Conservation (phyloP, 2,888 invertebrate species). For the Phania funesta region DNA sequence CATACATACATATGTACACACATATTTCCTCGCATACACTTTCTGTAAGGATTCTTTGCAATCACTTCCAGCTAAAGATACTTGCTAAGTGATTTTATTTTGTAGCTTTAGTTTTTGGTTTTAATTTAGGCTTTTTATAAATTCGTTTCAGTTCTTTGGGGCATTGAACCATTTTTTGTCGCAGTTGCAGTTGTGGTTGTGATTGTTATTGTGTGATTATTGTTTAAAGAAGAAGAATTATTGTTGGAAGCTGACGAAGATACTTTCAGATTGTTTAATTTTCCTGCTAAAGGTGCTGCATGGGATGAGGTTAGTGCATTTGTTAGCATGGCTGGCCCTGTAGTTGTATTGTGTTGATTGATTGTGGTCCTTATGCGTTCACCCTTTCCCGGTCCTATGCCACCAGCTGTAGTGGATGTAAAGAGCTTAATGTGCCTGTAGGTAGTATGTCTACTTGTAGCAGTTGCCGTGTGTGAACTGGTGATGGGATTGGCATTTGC, state of each 20-base stretch:
- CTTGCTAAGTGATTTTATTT: no score
- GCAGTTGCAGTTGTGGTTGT: slow-evolving; percentile 18
- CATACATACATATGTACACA: no score
- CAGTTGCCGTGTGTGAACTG: slow-evolving; percentile 5
- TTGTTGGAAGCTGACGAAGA: slow-evolving; percentile 21
- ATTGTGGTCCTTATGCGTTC: slow-evolving; percentile 72
- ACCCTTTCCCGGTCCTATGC: slow-evolving; percentile 74
- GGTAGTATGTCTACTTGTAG: slow-evolving; percentile 35
- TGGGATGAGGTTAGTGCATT: not conserved
- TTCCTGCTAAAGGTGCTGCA: slow-evolving; percentile 19
- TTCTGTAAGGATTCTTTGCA: no score
- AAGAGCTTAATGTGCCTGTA: slow-evolving; percentile 72
- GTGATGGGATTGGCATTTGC: slow-evolving; percentile 2
- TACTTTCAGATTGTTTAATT: slow-evolving; percentile 35
- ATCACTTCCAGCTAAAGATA: no score
- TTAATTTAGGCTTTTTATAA: slow-evolving; percentile 74
- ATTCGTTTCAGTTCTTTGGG: slow-evolving; percentile 81
- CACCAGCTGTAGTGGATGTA: slow-evolving; percentile 58
- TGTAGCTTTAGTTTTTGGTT: not conserved
- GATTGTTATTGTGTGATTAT: slow-evolving; percentile 30
- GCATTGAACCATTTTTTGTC: slow-evolving; percentile 68
- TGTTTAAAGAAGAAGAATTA: slow-evolving; percentile 13
- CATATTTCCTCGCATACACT: not conserved
- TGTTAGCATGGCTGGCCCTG: slow-evolving; percentile 37
- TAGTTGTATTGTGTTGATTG: slow-evolving; percentile 36